A percentile compares a stretch with the other conserved stretches of the same genome.
Evolutionary conservation across 2,797 vertebrate genomes (phyloP).

Genomic region (Acestrorhynchus altus): DNA sequence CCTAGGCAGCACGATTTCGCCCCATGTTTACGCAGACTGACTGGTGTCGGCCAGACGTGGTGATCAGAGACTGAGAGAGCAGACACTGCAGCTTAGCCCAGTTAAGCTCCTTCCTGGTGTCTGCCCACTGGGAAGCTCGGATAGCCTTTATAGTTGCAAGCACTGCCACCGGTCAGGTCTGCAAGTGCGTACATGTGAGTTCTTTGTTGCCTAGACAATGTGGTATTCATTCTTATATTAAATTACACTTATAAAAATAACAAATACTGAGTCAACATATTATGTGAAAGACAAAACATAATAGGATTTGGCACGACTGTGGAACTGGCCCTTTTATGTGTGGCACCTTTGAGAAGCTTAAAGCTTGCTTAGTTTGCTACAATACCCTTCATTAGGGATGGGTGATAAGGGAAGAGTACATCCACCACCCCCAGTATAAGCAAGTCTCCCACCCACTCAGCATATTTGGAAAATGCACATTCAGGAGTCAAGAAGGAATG

Average conservation of each 20-base stretch:
- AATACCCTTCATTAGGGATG: too few relatives aligned
- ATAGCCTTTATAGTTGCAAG: constrained; percentile 1
- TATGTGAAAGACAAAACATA: background rate
- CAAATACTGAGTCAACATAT: background rate
- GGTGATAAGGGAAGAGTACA: too few relatives aligned
- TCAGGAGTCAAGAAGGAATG: too few relatives aligned
- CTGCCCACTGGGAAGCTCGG: constrained; percentile 10
- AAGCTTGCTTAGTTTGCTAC: too few relatives aligned
- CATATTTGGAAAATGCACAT: too few relatives aligned
- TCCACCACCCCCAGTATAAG: too few relatives aligned
- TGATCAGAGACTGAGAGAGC: constrained; percentile 18
- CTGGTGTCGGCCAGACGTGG: background rate
- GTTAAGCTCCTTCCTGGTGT: constrained; percentile 27
- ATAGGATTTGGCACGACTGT: background rate
- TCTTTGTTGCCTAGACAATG: too few relatives aligned
- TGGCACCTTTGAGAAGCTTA: background rate
- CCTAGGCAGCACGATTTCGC: background rate
- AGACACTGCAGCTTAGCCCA: constrained; percentile 9
- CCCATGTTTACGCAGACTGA: constrained; percentile 26
- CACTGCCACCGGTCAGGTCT: background rate
- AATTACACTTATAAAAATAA: background rate
- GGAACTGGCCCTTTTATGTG: background rate
- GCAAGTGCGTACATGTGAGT: too few relatives aligned
- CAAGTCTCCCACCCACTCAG: too few relatives aligned
- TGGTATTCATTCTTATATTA: too few relatives aligned